Evolutionary conservation across 2,113 vertebrate genomes (phyloP).

Genomic region (Leptodactylus fuscus): DNA sequence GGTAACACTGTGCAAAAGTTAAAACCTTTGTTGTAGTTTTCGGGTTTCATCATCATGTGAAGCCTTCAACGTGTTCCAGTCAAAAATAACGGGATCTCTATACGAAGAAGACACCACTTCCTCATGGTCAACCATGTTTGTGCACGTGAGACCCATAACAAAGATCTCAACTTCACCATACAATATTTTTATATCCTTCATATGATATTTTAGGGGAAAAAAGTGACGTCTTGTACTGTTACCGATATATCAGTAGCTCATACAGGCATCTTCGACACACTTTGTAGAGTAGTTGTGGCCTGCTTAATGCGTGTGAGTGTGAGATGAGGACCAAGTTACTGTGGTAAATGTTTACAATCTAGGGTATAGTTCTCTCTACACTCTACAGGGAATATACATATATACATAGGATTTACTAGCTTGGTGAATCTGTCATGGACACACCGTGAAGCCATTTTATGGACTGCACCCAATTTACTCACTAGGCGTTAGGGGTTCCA

Average conservation of each 20-base stretch:
- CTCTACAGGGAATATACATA: conserved; percentile 26
- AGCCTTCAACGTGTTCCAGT: background rate
- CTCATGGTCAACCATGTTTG: background rate
- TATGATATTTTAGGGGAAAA: background rate
- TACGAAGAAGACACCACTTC: background rate
- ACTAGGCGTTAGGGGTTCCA: background rate
- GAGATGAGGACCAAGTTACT: conserved; percentile 68
- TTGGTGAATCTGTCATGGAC: background rate
- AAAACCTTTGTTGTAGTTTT: conserved; percentile 8
- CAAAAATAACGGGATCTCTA: background rate
- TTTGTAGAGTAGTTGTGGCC: conserved; percentile 28
- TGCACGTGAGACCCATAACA: background rate
- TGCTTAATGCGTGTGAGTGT: conserved; percentile 5
- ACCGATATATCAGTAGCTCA: background rate
- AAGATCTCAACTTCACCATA: background rate
- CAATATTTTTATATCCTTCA: conserved; percentile 10
- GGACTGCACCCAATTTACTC: background rate
- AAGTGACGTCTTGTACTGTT: conserved; percentile 34
- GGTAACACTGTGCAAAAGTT: conserved; percentile 9
- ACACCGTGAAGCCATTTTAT: background rate
- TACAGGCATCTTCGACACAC: background rate
- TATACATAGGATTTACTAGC: background rate
- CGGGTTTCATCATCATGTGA: background rate
- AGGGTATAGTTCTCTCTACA: conserved; percentile 20
- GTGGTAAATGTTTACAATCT: conserved; percentile 72